phyloP scores from a whole-genome alignment of 2,888 invertebrate genomes.

The Sepiola atlantica region DNA sequence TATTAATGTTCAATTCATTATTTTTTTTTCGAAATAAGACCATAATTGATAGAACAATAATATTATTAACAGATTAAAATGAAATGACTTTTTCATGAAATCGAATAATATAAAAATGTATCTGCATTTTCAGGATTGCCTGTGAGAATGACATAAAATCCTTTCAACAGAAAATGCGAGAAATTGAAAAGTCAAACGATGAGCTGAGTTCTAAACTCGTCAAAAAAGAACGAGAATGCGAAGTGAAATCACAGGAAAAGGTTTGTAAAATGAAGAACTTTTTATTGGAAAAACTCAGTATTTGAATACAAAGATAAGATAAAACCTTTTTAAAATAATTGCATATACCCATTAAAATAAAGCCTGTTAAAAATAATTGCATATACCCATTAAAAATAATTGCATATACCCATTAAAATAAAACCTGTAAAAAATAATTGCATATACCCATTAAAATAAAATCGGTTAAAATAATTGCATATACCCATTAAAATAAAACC shows the following conservation, averaged over 20 bases:
- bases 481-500: too few species aligned
- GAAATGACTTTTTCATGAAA: background rate
- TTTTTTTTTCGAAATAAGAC: too few species aligned
- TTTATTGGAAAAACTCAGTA: background rate
- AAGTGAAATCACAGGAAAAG: constrained; percentile 89
- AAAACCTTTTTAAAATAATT: background rate
- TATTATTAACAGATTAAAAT: background rate
- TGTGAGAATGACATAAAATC: constrained; percentile 94
- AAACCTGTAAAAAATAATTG: background rate
- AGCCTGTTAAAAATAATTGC: background rate
- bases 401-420: background rate
- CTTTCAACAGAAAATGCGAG: constrained; percentile 89
- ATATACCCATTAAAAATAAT: background rate
- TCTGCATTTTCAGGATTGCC: constrained; percentile 79
- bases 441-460: too few species aligned
- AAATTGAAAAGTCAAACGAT: constrained; percentile 89
- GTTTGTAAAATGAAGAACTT: constrained; percentile 65
- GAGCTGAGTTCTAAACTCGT: constrained; percentile 90
- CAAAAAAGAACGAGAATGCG: constrained; percentile 93
- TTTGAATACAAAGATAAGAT: background rate
- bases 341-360: too few species aligned
- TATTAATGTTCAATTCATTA: background rate
- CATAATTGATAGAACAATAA: background rate
- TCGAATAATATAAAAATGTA: too few species aligned
- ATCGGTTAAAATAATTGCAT: too few species aligned